phyloP scores from a whole-genome alignment of 2,888 invertebrate genomes.

The Nomada ruficornis region DNA sequence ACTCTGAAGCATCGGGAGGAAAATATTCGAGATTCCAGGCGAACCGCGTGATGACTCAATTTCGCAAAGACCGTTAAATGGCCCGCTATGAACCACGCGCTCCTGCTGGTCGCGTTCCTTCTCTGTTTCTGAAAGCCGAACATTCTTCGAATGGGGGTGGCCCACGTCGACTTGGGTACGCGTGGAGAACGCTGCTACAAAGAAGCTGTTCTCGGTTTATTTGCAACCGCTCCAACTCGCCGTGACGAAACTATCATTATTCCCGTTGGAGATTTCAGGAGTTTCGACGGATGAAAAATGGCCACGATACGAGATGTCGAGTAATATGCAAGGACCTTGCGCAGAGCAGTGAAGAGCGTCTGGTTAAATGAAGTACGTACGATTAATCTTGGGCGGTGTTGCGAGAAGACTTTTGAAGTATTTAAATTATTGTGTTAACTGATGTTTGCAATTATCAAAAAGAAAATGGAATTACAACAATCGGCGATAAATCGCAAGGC shows the following conservation, averaged over 20 bases:
- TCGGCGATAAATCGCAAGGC: neutral
- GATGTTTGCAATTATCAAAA: too few species aligned
- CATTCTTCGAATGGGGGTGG: slow-evolving; percentile 78
- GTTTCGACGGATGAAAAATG: neutral
- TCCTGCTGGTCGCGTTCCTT: slow-evolving; percentile 74
- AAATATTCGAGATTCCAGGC: slow-evolving; percentile 84
- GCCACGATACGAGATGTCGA: too few species aligned
- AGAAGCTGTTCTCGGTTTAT: slow-evolving; percentile 51
- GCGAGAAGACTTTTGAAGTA: neutral
- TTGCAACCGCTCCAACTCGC: slow-evolving; percentile 24
- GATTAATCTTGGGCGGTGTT: too few species aligned
- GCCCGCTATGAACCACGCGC: slow-evolving; percentile 80
- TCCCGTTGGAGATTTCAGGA: neutral
- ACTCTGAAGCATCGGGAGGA: slow-evolving; percentile 85
- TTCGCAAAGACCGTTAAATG: slow-evolving; percentile 84
- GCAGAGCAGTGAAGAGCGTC: too few species aligned
- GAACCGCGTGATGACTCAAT: slow-evolving; percentile 84
- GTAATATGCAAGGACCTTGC: too few species aligned
- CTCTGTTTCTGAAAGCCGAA: slow-evolving; percentile 82
- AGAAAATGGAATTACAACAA: neutral
- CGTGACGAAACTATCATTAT: neutral
- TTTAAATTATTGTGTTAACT: too few species aligned
- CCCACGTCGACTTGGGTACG: slow-evolving; percentile 52
- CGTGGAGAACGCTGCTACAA: slow-evolving; percentile 51
- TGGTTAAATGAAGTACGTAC: too few species aligned